Evolutionary conservation across 2,888 invertebrate genomes (phyloP), one percentile per base, ranked within the genome.

Genomic region (Octonoba sinensis): DNA sequence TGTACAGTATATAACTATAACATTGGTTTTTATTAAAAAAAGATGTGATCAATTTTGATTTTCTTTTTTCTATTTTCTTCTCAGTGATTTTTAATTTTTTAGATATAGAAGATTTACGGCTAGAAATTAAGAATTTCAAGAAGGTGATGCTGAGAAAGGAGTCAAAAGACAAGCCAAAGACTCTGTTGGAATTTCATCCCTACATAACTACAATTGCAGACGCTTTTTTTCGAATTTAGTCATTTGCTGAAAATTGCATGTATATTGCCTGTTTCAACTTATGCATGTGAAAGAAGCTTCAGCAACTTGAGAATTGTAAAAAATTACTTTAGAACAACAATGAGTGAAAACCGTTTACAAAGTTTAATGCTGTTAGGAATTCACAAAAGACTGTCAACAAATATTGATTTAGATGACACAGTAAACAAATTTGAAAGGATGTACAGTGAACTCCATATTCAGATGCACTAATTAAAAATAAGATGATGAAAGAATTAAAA

Each of bases 241-340:
- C 13, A 12, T 0, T 22, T 57, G 8, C 3, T 57, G 3, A 57
- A 57, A 57, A 57, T 20, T 22, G 57, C 57, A 8, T 57, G 57
- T 24, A 57, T 20, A 8, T 20, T 57, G 57, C 57, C 57, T 0
- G 11, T 57, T 57, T 57, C 57, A 18, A 57, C 57, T 18, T 57
- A 20, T 22, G 57, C 57, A 2, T 57, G 60, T 24, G 60, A 72
- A 22, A 56, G 47, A 49, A 49, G 54, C 27, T 57, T 59, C 2
- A 59, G 46, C 16, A 57, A 2, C n/a, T 56, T 70, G 20, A 71
- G 59, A 67, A 73, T 77, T 27, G 60, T 49, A 18, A 74, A 49
- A 27, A 71, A 73, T 49, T 54, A 27, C 3, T 16, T 54, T 15
- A 54, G 18, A 54, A 54, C 54, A 54, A 18, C 4, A 4, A 54